Evolutionary conservation across 92 coral and sea anemone genomes (phyloP).

Genomic region (Zoanthus gigantus): DNA sequence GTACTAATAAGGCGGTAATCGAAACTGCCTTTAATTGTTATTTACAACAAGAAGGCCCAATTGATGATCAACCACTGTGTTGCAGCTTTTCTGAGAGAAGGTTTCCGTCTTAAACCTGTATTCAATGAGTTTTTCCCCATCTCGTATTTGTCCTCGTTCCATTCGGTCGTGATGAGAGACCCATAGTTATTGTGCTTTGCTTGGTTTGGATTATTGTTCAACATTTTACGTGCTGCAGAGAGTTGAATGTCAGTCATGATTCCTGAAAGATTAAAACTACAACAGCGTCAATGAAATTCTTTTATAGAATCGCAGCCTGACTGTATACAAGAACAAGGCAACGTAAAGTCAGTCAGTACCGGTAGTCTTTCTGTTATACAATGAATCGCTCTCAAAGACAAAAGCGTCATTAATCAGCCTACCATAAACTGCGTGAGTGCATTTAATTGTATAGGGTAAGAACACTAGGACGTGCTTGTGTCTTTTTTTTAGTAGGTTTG

Average conservation of each 20-base stretch:
- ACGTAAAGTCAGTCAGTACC: too few relatives aligned
- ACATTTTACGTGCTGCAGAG: background rate
- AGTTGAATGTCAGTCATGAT: background rate
- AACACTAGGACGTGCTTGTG: background rate
- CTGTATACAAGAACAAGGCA: too few relatives aligned
- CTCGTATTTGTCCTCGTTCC: background rate
- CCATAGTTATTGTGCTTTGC: background rate
- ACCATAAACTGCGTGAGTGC: background rate
- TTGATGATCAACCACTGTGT: constrained; percentile 16
- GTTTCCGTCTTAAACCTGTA: background rate
- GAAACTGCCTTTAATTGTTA: too few relatives aligned
- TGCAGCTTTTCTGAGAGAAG: background rate
- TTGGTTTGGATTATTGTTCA: background rate
- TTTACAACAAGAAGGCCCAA: too few relatives aligned
- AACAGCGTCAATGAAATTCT: too few relatives aligned
- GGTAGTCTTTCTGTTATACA: too few relatives aligned
- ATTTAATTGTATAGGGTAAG: background rate
- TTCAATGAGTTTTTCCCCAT: background rate
- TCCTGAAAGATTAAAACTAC: too few relatives aligned
- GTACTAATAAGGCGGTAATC: too few relatives aligned
- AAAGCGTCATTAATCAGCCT: too few relatives aligned
- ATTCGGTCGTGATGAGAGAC: background rate
- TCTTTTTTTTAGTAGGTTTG: background rate
- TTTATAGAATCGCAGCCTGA: too few relatives aligned
- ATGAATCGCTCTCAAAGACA: too few relatives aligned